Evolutionary conservation across 2,113 vertebrate genomes (phyloP).

Genomic region (Anolis carolinensis): DNA sequence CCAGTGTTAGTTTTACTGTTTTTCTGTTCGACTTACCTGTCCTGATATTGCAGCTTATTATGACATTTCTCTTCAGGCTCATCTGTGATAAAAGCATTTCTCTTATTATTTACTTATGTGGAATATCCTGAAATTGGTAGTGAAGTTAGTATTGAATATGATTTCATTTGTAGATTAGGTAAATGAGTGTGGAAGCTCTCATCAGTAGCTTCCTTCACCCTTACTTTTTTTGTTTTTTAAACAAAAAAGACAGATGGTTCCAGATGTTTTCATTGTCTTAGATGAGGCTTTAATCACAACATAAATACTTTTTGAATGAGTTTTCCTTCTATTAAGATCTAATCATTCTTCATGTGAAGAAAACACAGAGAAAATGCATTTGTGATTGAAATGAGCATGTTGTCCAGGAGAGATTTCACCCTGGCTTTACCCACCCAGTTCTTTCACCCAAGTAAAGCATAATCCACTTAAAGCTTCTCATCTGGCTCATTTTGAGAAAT

Average conservation of each 20-base stretch:
- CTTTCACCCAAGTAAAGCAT: neutral
- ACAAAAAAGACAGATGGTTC: too few species aligned
- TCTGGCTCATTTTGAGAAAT: neutral
- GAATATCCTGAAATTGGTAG: slow-evolving; percentile 59
- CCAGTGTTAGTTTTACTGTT: slow-evolving; percentile 48
- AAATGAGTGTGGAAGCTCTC: neutral
- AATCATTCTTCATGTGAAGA: neutral
- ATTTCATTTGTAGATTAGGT: slow-evolving; percentile 49
- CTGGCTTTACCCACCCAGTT: neutral
- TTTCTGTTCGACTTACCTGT: slow-evolving; percentile 58
- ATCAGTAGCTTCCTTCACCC: neutral
- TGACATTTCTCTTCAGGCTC: slow-evolving; percentile 68
- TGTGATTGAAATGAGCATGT: neutral
- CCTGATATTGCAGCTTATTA: slow-evolving; percentile 65
- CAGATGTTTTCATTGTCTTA: neutral
- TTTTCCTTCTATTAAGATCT: neutral
- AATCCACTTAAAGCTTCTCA: neutral
- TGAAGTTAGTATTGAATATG: slow-evolving; percentile 41
- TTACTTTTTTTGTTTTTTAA: slow-evolving; percentile 25
- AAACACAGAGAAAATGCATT: neutral
- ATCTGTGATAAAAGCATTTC: slow-evolving; percentile 64
- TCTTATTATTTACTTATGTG: slow-evolving; percentile 59
- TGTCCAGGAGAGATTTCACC: neutral
- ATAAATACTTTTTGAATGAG: neutral
- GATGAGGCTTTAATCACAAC: neutral